Evolutionary conservation across 1,140 invertebrate species (phyloP).

Genomic region (Phortica variegata): DNA sequence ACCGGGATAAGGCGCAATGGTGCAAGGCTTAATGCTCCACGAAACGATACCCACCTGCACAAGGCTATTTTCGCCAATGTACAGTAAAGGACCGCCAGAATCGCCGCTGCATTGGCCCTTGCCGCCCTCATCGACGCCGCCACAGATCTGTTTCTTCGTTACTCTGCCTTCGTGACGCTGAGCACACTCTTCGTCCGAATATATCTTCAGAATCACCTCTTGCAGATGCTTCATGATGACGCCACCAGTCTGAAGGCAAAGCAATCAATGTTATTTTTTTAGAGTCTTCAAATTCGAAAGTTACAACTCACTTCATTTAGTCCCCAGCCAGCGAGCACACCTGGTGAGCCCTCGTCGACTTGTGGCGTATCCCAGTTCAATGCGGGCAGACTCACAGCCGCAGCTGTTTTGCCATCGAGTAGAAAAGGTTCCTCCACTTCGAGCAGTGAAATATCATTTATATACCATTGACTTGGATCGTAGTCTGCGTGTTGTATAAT

Average conservation of each 20-base stretch:
- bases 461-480: constrained; percentile 30
- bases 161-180: constrained; percentile 29
- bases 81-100: constrained; percentile 57
- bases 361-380: constrained; percentile 31
- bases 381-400: constrained; percentile 29
- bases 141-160: constrained; percentile 51
- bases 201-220: constrained; percentile 51
- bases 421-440: constrained; percentile 28
- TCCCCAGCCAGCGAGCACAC: constrained; percentile 50
- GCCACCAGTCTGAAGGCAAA: constrained; percentile 44
- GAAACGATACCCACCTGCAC: constrained; percentile 57
- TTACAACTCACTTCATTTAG: constrained; percentile 33
- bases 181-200: constrained; percentile 48
- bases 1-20: constrained; percentile 53
- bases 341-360: constrained; percentile 22
- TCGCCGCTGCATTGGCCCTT: constrained; percentile 59
- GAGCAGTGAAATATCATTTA: constrained; percentile 45
- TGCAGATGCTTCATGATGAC: constrained; percentile 40
- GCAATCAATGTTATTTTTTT: neutral
- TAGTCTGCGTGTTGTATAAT: constrained; percentile 50
- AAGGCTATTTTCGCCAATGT: constrained; percentile 20
- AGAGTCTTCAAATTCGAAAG: neutral
- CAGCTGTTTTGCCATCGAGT: constrained; percentile 35
- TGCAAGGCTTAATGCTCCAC: constrained; percentile 58
- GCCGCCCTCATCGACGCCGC: constrained; percentile 55